These are phyloP conservation scores for Pipistrellus kuhlii DNA, from an alignment of 2,797 vertebrate species.

Conservation along the genomic window DNA sequence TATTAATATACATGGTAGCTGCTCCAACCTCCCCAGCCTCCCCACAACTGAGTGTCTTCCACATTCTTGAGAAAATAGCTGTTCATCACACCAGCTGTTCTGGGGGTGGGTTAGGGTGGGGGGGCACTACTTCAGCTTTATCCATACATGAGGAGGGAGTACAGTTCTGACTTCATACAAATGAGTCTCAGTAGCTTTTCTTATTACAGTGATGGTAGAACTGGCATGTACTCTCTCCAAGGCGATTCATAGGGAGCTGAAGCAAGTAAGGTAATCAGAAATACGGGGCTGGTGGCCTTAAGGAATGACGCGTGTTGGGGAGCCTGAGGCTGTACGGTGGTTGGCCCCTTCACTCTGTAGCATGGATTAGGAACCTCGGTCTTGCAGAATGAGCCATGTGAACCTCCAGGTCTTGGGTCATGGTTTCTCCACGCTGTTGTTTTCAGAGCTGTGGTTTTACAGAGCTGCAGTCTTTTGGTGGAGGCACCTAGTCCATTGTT, in stretches of 20 bases:
- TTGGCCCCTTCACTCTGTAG: background rate
- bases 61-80: background rate
- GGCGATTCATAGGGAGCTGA: slow-evolving; percentile 91
- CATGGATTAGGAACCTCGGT: background rate
- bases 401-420: background rate
- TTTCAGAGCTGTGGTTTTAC: slow-evolving; percentile 3
- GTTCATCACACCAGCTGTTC: background rate
- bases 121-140: background rate
- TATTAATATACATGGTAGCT: background rate
- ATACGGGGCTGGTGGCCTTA: background rate
- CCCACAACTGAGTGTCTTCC: background rate
- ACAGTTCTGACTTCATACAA: background rate
- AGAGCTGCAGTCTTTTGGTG: background rate
- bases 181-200: background rate
- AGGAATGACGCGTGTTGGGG: background rate
- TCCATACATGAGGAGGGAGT: background rate
- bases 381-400: background rate
- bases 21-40: background rate
- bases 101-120: background rate
- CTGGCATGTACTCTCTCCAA: slow-evolving; percentile 90
- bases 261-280: slow-evolving; percentile 90
- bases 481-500: too few species aligned
- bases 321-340: background rate
- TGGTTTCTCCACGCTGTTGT: background rate
- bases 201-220: slow-evolving; percentile 89